Percentiles rank a stretch among this genome's conserved stretches.
These are phyloP conservation scores for Fulmarus glacialis DNA, from an alignment of 2,113 vertebrate genomes.

Conservation along the genomic window DNA sequence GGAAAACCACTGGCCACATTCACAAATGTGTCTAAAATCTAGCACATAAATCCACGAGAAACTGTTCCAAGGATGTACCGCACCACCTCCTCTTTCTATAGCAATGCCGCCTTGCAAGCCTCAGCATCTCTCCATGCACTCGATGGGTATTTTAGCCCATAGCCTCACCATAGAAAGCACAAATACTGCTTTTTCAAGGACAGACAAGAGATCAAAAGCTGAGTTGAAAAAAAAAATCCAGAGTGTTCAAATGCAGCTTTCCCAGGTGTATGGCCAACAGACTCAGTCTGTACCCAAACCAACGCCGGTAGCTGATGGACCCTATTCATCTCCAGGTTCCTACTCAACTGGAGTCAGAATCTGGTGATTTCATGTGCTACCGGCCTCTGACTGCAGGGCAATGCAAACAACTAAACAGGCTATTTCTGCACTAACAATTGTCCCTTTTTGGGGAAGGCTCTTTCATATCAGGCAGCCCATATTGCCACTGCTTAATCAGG, in stretches of 20 bases:
- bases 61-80: background rate
- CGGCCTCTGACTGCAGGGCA: background rate
- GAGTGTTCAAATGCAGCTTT: background rate
- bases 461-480: conserved; percentile 15
- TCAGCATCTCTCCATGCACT: background rate
- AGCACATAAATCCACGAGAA: background rate
- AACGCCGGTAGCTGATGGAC: background rate
- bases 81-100: background rate
- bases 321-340: background rate
- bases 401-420: background rate
- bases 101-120: background rate
- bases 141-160: background rate
- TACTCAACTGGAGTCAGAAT: background rate
- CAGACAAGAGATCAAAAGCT: background rate
- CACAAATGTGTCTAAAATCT: background rate
- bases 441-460: background rate
- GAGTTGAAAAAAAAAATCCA: background rate
- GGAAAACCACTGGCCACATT: conserved; percentile 24
- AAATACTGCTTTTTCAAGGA: background rate
- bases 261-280: background rate
- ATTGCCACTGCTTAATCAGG: conserved; percentile 40
- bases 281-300: background rate
- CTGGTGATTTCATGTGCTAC: background rate
- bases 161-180: background rate
- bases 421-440: background rate